These are phyloP conservation scores for Notodonta ziczac DNA, from an alignment of 2,888 invertebrate genomes.

Conservation along the genomic window DNA sequence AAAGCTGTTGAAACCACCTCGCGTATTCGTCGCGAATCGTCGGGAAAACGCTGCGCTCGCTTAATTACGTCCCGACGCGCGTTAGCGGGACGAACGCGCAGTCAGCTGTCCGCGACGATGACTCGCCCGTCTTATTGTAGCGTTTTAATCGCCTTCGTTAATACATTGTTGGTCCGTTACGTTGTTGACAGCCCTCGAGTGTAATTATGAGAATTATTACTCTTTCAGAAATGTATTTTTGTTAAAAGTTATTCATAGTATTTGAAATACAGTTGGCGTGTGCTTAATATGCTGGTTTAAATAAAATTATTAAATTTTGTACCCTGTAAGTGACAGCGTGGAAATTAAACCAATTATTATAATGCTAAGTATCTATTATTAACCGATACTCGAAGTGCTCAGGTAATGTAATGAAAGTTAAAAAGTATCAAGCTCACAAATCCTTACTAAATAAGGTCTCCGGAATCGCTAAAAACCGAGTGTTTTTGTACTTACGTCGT, in stretches of 20 bases:
- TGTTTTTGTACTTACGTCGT: constrained; percentile 13
- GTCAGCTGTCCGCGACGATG: constrained; percentile 32
- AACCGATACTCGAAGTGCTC: background rate
- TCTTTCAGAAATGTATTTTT: background rate
- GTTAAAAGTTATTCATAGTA: no score
- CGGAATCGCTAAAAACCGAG: background rate
- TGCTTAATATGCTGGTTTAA: no score
- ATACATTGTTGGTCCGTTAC: constrained; percentile 4
- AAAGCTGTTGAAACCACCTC: constrained; percentile 28
- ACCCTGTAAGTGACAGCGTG: no score
- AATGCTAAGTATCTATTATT: background rate
- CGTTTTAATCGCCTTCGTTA: constrained; percentile 37
- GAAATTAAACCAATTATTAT: no score
- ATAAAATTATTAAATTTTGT: no score
- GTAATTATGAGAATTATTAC: constrained; percentile 6
- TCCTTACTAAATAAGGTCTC: background rate
- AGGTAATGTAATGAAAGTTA: background rate
- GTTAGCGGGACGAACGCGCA: constrained; percentile 22
- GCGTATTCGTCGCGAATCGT: constrained; percentile 6
- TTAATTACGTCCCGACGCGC: constrained; percentile 56
- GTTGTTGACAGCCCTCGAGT: background rate
- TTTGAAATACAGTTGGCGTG: background rate
- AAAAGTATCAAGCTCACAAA: background rate
- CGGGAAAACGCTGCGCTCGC: constrained; percentile 54
- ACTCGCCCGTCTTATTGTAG: constrained; percentile 41